phyloP scores from a whole-genome alignment of 2,113 vertebrate genomes.

The Hirundichthys speculiger region DNA sequence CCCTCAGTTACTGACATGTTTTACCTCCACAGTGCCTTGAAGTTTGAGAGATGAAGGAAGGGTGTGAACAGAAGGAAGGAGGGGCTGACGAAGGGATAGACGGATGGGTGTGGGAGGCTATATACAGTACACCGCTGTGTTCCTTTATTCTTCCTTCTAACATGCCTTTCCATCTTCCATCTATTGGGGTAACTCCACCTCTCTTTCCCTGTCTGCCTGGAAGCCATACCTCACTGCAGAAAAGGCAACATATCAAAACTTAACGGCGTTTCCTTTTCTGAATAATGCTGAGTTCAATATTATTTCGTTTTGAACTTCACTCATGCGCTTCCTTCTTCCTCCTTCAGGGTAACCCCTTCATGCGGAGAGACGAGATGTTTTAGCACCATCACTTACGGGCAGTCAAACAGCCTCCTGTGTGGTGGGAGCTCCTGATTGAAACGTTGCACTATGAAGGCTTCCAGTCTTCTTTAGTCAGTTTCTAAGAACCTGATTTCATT shows the following conservation, averaged over 20 bases:
- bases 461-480: conserved; percentile 19
- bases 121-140: conserved; percentile 58
- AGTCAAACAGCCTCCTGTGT: conserved; percentile 74
- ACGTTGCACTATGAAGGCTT: conserved; percentile 38
- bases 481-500: conserved; percentile 53
- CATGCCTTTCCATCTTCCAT: conserved; percentile 57
- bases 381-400: conserved; percentile 72
- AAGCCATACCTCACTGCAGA: conserved; percentile 66
- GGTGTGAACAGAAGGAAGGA: conserved; percentile 55
- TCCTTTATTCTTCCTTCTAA: conserved; percentile 65
- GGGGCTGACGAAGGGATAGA: conserved; percentile 62
- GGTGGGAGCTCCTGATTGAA: conserved; percentile 60
- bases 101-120: conserved; percentile 73
- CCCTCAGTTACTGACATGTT: conserved; percentile 77
- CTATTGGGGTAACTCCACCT: conserved; percentile 60
- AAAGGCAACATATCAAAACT: conserved; percentile 81
- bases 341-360: conserved; percentile 71
- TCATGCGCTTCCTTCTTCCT: conserved; percentile 55
- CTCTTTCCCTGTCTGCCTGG: conserved; percentile 71
- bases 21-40: conserved; percentile 74
- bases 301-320: conserved; percentile 82
- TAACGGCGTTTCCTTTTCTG: conserved; percentile 76
- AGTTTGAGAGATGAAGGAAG: conserved; percentile 75
- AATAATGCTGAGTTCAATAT: conserved; percentile 86
- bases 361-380: conserved; percentile 56